Base-by-base conservation (phyloP, 2,113 vertebrate species). In the Misgurnus mizolepis region DNA sequence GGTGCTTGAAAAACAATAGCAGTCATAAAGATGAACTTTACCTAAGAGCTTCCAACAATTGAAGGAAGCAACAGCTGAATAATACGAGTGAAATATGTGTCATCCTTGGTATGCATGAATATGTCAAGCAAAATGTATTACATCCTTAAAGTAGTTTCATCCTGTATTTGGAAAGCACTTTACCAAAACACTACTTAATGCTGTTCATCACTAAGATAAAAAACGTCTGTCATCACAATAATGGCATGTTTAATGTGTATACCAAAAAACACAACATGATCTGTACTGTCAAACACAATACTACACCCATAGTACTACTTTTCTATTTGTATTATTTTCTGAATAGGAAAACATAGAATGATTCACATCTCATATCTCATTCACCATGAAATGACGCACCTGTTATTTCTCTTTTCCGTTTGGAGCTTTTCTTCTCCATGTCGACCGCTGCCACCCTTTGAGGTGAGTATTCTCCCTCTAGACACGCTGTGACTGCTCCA, bases 331-430 rank as follows among this genome's bases (percentile, higher is more conserved):
- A 3, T 6, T 15, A 73, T 4, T 34, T 70, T 55, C 47, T 69
- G 18, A 70, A 15, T 15, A 70, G 27, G 7, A 40, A 41, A 39
- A 40, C 12, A 39, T 39, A 7, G 34, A 65, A 11, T 65, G 10
- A 64, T 8, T 27, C 50, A 67, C 71, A 66, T 62, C 34, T 66
- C 66, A 39, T 22, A 62, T 55, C 34, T 71, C 60, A 72, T 67
- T 58, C 50, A 43, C 45, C 10, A 45, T 40, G 17, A 18, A 53
- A 67, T 53, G 60, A 91, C 96, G 91, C 94, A 98, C 97, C 96
- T 96, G 95, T 86, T n/a, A 85, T 88, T 45, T 96, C 96, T 87
- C 95, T 95, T 92, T 92, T 98, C 80, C 94, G 89, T 84, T 93
- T 91, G 87, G 89, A 80, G 9, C 92, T 80, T 88, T 95, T 98